Base-by-base conservation (phyloP, 2,113 vertebrate species). In the Neogale vison region DNA sequence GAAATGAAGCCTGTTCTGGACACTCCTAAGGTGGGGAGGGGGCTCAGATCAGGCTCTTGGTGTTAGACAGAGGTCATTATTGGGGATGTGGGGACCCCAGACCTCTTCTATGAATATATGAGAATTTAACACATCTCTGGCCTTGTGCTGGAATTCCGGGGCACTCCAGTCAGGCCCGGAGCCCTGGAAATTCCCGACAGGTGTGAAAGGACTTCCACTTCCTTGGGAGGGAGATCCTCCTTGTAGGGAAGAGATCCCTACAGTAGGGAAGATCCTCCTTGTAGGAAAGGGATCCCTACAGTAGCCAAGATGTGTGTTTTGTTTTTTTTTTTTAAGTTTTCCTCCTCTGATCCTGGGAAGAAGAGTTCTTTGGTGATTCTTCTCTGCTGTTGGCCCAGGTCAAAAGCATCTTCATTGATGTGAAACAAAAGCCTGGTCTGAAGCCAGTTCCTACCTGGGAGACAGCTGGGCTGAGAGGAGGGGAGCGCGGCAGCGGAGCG, bases 371-470 rank as follows among this genome's bases (percentile, higher is more conserved):
- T 81, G 65, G 57, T 34, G 39, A 90, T 52, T 29, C 74, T 77
- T 84, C 55, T 96, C 84, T 65, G 36, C 57, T 59, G 69, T 94
- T 10, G 71, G 93, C 95, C 87, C 76, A 47, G 76, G 34, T 74
- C 10, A 31, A 29, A 76, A 61, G 20, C 52, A 57, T 65, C 89
- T 86, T 83, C 26, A 7, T 10, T 15, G 61, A 50, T 71, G 39
- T 81, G 79, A 95, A 89, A 81, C 47, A 24, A 50, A 90, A 95
- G 65, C 69, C 90, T 93, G 71, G 77, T 55, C 81, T 81, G 74
- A 74, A 91, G 59, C 69, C 36, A 31, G 8, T 67, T 83, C 20
- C 34, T n/a, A 7, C 69, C 96, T 69, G 92, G 84, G 63, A 61
- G 69, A 45, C 31, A 80, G 57, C 63, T 20, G 45, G 71, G 57